Conservation (phyloP, 2,888 invertebrate genomes). For the Mycalesis mineus region DNA sequence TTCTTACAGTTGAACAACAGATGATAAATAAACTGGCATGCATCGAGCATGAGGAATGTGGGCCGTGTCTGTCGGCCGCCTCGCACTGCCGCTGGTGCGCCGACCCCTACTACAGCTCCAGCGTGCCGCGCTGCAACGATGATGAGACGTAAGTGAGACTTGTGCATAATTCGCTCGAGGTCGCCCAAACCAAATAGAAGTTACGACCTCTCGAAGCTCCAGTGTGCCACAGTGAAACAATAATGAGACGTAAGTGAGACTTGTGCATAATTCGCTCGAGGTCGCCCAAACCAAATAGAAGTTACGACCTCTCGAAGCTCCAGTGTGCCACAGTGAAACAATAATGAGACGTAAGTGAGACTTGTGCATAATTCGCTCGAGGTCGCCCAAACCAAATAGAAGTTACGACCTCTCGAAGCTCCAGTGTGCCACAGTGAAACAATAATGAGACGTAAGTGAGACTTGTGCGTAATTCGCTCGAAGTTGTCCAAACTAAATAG, state of each 20-base stretch:
- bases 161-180: too few species aligned
- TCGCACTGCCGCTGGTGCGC: constrained; percentile 72
- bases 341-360: constrained; percentile 54
- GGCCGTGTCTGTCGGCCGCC: constrained; percentile 62
- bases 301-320: constrained; percentile 35
- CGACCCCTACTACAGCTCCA: constrained; percentile 58
- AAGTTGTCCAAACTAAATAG: too few species aligned
- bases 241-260: constrained; percentile 52
- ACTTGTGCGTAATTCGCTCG: too few species aligned
- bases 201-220: constrained; percentile 53
- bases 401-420: constrained; percentile 56
- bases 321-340: constrained; percentile 60
- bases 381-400: too few species aligned
- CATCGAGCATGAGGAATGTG: constrained; percentile 64
- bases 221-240: constrained; percentile 62
- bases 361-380: too few species aligned
- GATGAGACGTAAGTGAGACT: constrained; percentile 52
- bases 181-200: too few species aligned
- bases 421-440: constrained; percentile 58
- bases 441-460: constrained; percentile 57
- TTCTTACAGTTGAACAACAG: constrained; percentile 48
- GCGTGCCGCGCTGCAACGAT: constrained; percentile 62
- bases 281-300: too few species aligned
- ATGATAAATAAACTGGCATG: constrained; percentile 63
- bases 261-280: too few species aligned